phyloP scores from a whole-genome alignment of 2,888 invertebrate genomes.

The Dicyrtomina minuta region DNA sequence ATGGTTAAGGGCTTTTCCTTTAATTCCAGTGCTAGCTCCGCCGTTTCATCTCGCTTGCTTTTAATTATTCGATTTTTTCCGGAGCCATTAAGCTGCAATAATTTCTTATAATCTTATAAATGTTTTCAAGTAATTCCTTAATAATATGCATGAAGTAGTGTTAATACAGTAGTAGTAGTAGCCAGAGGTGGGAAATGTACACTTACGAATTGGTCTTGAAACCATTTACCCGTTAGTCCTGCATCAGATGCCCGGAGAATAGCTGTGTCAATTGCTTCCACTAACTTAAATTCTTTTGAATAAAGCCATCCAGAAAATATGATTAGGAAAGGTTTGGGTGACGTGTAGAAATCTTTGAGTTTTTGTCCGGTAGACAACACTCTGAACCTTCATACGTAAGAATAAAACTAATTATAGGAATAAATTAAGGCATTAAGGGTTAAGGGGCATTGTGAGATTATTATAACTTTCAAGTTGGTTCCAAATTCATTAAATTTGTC shows the following conservation, averaged over 20 bases:
- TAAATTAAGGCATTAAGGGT: background rate
- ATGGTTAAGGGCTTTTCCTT: background rate
- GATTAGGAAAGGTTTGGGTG: conserved; percentile 16
- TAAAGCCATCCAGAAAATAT: conserved; percentile 31
- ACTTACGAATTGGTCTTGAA: conserved; percentile 22
- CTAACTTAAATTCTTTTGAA: conserved; percentile 16
- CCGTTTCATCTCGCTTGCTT: background rate
- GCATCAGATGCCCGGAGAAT: conserved; percentile 18
- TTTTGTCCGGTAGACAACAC: background rate
- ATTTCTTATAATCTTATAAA: too few species aligned
- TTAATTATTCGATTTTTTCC: background rate
- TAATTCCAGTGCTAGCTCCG: background rate
- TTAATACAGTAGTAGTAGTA: too few species aligned
- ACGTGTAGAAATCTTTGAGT: conserved; percentile 2
- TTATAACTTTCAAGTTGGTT: too few species aligned
- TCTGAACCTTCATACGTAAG: background rate
- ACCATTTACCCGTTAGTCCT: conserved; percentile 31
- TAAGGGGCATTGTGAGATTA: too few species aligned
- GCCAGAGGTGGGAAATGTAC: too few species aligned
- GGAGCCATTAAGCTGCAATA: background rate
- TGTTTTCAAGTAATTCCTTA: too few species aligned
- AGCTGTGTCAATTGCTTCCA: conserved; percentile 18
- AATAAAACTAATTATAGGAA: background rate
- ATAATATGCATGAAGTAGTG: too few species aligned
- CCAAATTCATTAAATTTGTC: too few species aligned